Evolutionary conservation across 2,113 vertebrate species (phyloP), one percentile per base, ranked within the genome.

Genomic region (Oreotrochilus melanogaster): DNA sequence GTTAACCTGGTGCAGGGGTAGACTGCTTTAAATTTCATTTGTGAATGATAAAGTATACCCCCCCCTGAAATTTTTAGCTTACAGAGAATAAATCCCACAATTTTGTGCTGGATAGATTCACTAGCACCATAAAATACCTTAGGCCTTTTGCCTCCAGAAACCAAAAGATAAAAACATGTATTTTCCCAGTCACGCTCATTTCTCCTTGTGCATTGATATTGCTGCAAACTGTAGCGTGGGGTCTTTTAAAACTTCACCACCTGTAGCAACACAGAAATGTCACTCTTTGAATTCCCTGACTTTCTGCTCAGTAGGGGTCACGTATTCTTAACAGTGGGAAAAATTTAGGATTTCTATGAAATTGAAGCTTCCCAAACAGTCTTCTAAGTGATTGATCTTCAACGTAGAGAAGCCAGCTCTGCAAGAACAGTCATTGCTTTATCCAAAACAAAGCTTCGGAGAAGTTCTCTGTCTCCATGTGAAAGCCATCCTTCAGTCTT

Each of bases 251-350:
- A 66, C 9, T 62, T 80, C 48, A 61, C 8, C 21, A 42, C 4
- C 9, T 72, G 22, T 18, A 56, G 45, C 35, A 82, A 69, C 1
- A 3, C 5, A 2, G 39, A 83, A 70, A 66, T 84, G 69, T 86
- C 42, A 66, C 18, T 58, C 42, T 83, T 19, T 83, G 33, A 45
- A 47, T 76, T 37, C 7, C 25, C 18, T 64, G 39, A 66, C 21
- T 78, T 92, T 57, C 47, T 66, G 6, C 35, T 79, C 72, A 39
- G 35, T 37, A 45, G 39, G 7, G 14, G 8, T 45, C 23, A 64
- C 2, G 0, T 43, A n/a, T 14, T 10, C 5, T n/a, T 64, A 74
- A 37, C 0, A 0, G 48, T 30, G 13, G 31, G 15, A 64, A 78
- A 78, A 45, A 78, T 11, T n/a, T 69, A 65, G 14, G 8, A 3